Percentiles rank a stretch among this genome's conserved stretches.
These are phyloP conservation scores for Hydrocynus forskahlii DNA, from an alignment of 2,797 vertebrate genomes.

Conservation along the genomic window DNA sequence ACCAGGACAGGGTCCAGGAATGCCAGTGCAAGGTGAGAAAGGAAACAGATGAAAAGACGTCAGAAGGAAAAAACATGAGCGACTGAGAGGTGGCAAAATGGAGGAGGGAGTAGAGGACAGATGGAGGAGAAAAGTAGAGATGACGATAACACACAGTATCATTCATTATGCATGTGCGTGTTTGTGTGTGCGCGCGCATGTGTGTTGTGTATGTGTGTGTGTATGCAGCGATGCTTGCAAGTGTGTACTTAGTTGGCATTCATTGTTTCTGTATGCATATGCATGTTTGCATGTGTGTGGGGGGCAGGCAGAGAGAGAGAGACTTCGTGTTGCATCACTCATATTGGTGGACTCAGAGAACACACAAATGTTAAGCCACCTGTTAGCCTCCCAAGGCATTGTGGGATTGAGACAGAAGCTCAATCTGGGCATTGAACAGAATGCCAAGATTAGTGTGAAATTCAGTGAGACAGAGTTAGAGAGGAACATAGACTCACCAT, in stretches of 20 bases:
- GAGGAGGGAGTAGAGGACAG: no score
- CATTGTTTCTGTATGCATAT: conserved; percentile 12
- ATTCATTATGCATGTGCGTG: no score
- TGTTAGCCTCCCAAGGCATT: conserved; percentile 67
- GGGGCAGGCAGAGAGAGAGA: conserved; percentile 44
- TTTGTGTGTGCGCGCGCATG: not conserved
- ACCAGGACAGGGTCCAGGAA: not conserved
- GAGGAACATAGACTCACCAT: not conserved
- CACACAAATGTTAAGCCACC: conserved; percentile 71
- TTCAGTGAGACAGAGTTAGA: conserved; percentile 58
- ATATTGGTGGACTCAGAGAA: conserved; percentile 59
- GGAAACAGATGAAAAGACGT: not conserved
- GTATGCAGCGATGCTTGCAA: not conserved
- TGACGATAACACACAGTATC: no score
- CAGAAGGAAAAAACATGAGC: not conserved
- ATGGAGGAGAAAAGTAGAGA: no score
- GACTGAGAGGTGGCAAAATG: conserved; percentile 1
- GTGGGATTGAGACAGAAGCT: conserved; percentile 56
- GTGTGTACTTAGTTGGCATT: not conserved
- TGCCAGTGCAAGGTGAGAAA: not conserved
- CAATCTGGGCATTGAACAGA: conserved; percentile 57
- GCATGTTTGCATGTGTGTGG: conserved; percentile 15
- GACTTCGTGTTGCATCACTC: conserved; percentile 44
- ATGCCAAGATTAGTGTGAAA: conserved; percentile 63
- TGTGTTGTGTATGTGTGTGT: conserved; percentile 18